These are phyloP conservation scores for Neodiprion pinetum DNA, from an alignment of 1,140 invertebrate genomes.

Conservation along the genomic window DNA sequence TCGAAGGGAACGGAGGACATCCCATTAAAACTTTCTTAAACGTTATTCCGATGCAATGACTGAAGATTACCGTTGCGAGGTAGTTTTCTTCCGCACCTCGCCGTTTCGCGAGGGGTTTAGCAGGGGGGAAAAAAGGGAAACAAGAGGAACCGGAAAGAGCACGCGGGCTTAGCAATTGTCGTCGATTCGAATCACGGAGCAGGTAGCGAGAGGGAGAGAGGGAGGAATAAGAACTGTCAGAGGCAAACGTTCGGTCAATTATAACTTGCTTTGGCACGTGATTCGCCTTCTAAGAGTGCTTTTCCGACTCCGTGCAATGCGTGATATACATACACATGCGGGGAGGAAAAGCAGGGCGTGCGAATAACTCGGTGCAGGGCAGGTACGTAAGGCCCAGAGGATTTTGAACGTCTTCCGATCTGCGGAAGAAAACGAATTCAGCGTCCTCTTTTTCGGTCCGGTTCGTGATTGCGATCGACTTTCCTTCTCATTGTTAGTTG, in stretches of 20 bases:
- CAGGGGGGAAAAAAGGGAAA: not conserved
- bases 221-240: constrained; percentile 44
- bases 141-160: not conserved
- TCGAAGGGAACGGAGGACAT: not conserved
- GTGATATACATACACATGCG: too few relatives aligned
- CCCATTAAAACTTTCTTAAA: constrained; percentile 20
- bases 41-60: constrained; percentile 6
- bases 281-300: constrained; percentile 27
- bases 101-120: not conserved
- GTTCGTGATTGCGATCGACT: too few relatives aligned
- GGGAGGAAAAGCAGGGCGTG: not conserved
- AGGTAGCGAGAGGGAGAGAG: constrained; percentile 4
- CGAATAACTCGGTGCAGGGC: not conserved
- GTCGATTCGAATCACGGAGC: constrained; percentile 40
- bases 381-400: too few relatives aligned
- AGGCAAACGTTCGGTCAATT: constrained; percentile 51
- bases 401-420: too few relatives aligned
- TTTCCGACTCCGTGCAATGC: too few relatives aligned
- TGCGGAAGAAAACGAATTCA: too few relatives aligned
- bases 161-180: constrained; percentile 32
- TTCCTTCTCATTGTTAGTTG: too few relatives aligned
- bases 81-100: not conserved
- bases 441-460: too few relatives aligned
- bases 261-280: constrained; percentile 49
- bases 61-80: constrained; percentile 10